Conservation (phyloP, 2,797 vertebrate genomes). For the Arvicola amphibius region DNA sequence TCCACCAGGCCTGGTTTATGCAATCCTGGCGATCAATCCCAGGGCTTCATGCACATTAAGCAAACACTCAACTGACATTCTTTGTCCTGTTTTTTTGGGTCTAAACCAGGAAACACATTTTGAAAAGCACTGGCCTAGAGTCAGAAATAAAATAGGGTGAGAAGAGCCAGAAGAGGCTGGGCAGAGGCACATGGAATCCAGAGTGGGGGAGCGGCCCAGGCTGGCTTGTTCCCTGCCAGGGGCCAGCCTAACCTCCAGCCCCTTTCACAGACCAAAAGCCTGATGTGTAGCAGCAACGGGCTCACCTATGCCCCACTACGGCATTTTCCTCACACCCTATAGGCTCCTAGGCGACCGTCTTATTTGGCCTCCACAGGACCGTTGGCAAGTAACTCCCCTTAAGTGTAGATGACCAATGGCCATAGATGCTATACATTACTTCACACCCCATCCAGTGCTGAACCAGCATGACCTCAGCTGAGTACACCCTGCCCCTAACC, state of each 20-base stretch:
- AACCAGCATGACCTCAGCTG: not conserved
- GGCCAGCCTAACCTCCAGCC: not conserved
- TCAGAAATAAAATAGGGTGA: not conserved
- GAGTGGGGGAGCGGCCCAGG: not conserved
- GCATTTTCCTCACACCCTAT: not conserved
- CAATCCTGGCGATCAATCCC: not conserved
- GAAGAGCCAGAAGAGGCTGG: not conserved
- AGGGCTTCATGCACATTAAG: not conserved
- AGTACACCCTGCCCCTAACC: not conserved
- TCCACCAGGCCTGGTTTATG: not conserved
- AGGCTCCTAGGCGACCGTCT: not conserved
- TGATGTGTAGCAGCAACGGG: rapidly evolving
- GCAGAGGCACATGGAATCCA: not conserved
- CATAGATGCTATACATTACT: not conserved
- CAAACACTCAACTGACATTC: constrained; percentile 10
- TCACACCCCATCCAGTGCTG: not conserved
- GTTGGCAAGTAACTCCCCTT: not conserved
- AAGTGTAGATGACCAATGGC: not conserved
- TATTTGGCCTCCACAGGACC: not conserved
- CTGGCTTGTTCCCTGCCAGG: not conserved
- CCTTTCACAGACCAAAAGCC: not conserved
- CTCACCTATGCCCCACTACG: not conserved
- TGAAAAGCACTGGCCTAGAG: not conserved
- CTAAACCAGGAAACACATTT: not conserved
- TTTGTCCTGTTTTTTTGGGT: not conserved